Base-by-base conservation (phyloP, 2,113 vertebrate genomes). In the Dasyornis broadbenti region DNA sequence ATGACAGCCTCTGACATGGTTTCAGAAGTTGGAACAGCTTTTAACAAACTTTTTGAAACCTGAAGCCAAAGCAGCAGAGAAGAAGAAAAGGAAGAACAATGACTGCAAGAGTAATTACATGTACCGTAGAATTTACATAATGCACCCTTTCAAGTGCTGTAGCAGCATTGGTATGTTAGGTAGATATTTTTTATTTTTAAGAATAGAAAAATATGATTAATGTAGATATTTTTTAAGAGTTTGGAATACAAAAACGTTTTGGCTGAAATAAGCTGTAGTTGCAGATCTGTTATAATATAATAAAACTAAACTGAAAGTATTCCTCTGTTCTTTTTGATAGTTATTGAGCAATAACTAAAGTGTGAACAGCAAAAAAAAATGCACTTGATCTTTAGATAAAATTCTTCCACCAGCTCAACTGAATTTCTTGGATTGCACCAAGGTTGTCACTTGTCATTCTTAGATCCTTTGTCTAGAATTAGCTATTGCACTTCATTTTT, bases 1-100 rank as follows among this genome's bases (percentile, higher is more conserved):
- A 99, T 98, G 96, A 99, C 99, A 79, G 98, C 99, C 76, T 98
- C 98, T 0, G 99, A 99, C 97, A 99, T 99, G 99, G 98, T 99
- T 91, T 97, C 98, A 57, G 99, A 99, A 98, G 98, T 99, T 11
- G 98, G 99, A 69, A 95, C 98, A 4, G 99, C 99, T 70, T 99
- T 99, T 97, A 98, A 83, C 94, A 99, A 98, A 94, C 98, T 99
- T 52, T 99, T 99, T 82, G 99, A 99, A 96, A 98, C 97, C 96
- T 99, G 97, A 99, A 92, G 91, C 94, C 30, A 64, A 66, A 90
- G 94, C 60, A 75, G 44, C 72, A 53, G 23, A 85, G 37, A n/a
- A 89, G 89, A 21, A 73, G 66, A 80, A 59, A 66, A 83, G 61
- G 40, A 68, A 70, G 40, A 95, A 50, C 40, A 44, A 13, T n/a